These are phyloP conservation scores for Gephyroberyx darwinii DNA, from an alignment of 2,797 vertebrate species.

Conservation along the genomic window DNA sequence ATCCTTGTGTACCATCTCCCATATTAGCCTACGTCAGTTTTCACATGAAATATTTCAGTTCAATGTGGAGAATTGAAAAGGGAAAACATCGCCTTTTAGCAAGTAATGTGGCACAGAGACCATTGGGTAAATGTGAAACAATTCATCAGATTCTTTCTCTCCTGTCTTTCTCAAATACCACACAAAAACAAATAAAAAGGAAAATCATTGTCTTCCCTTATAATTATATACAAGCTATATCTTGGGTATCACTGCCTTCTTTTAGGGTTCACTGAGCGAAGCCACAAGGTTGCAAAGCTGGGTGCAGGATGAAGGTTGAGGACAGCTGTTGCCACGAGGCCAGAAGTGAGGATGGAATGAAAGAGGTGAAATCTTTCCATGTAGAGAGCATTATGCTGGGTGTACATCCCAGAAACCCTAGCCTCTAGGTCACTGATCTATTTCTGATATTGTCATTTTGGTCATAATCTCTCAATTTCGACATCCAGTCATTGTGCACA, in stretches of 20 bases:
- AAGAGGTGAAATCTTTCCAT: background rate
- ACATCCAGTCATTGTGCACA: background rate
- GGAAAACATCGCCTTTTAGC: background rate
- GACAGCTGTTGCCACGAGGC: background rate
- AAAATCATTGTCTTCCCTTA: background rate
- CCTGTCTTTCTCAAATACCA: background rate
- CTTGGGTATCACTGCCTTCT: too few species aligned
- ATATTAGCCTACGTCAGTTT: background rate
- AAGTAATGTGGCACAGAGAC: background rate
- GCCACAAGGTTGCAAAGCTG: background rate
- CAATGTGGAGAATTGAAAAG: background rate
- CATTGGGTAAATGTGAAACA: background rate
- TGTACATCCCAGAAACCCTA: background rate
- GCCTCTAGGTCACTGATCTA: background rate
- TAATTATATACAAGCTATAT: too few species aligned
- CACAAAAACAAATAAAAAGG: background rate
- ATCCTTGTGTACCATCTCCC: background rate
- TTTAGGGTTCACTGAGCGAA: too few species aligned
- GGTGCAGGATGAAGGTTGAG: background rate
- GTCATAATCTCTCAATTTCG: background rate
- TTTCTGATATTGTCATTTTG: background rate
- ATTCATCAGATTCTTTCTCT: background rate
- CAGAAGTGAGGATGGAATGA: background rate
- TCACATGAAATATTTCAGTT: background rate
- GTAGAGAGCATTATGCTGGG: background rate